These are phyloP conservation scores for Dendrolimus pini DNA, from an alignment of 2,888 invertebrate genomes.

Conservation along the genomic window DNA sequence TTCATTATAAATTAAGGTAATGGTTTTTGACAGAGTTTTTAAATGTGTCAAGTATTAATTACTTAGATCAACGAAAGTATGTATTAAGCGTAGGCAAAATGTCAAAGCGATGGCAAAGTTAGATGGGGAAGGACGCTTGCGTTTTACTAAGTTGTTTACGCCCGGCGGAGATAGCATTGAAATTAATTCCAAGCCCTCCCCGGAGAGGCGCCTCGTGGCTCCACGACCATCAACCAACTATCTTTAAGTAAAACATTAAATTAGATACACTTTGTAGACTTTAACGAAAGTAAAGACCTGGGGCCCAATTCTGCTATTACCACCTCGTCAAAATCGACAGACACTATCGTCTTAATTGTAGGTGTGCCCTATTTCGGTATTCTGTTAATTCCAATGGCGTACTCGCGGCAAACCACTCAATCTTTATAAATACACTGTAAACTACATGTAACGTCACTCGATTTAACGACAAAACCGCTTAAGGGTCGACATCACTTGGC, in stretches of 20 bases:
- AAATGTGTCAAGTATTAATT: no score
- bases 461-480: no score
- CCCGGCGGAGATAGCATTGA: neutral
- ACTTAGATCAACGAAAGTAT: neutral
- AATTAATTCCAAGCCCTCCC: neutral
- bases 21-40: no score
- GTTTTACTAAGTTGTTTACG: neutral
- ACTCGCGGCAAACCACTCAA: no score
- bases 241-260: neutral
- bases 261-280: neutral
- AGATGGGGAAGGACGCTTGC: neutral
- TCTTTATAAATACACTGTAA: no score
- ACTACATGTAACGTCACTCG: no score
- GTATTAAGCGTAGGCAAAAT: neutral
- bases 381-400: no score
- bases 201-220: neutral
- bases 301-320: neutral
- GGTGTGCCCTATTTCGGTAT: no score
- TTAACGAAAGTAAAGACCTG: no score
- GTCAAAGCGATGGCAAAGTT: neutral
- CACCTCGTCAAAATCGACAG: neutral
- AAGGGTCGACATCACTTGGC: no score
- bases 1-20: no score
- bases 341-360: neutral
- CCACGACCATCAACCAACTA: neutral